These are phyloP conservation scores for Rachycentron canadum DNA, from an alignment of 2,797 vertebrate species.

Conservation along the genomic window DNA sequence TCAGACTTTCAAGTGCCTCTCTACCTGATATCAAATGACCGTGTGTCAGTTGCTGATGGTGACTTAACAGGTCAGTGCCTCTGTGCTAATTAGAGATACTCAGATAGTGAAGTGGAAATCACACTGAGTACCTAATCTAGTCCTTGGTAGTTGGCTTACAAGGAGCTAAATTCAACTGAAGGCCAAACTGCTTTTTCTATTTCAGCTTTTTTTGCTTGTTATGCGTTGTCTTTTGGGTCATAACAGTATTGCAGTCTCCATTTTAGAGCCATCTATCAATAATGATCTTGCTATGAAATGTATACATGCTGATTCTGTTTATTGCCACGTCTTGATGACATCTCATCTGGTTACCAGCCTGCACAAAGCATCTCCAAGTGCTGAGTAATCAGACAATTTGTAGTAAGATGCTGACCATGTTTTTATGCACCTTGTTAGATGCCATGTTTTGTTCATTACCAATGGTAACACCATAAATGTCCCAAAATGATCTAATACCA, in stretches of 20 bases:
- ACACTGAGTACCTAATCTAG: not conserved
- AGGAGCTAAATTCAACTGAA: conserved; percentile 5
- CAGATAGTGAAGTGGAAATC: not conserved
- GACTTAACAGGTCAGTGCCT: not conserved
- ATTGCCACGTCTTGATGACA: not conserved
- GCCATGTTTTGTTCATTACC: not conserved
- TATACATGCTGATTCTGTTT: not conserved
- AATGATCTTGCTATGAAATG: too few relatives aligned
- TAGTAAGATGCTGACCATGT: not conserved
- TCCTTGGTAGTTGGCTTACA: not conserved
- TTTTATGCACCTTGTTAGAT: not conserved
- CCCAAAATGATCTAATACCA: not conserved
- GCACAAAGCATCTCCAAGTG: not conserved
- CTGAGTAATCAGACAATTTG: conserved; percentile 2
- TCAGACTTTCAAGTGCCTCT: not conserved
- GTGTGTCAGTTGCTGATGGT: not conserved
- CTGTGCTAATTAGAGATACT: not conserved
- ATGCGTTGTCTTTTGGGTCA: not conserved
- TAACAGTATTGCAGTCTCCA: not conserved
- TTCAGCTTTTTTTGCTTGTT: not conserved
- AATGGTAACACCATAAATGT: not conserved
- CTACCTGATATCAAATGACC: not conserved
- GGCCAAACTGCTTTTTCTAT: not conserved
- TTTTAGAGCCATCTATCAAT: not conserved
- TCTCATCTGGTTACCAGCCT: not conserved